Conservation (phyloP, 2,113 vertebrate species). For the Oenanthe oenanthe region DNA sequence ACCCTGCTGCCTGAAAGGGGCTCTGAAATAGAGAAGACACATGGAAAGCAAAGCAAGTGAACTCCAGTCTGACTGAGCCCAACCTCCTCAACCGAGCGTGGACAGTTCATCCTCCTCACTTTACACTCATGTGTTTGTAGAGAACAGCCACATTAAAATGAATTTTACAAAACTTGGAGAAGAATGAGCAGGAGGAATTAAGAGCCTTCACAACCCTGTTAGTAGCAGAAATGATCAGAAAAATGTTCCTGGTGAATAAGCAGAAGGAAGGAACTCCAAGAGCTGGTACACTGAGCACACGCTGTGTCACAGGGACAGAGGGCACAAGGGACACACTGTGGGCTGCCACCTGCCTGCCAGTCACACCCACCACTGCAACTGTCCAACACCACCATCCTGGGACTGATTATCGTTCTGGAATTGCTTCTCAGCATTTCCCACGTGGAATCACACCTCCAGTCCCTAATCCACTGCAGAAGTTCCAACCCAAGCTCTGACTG, state of each 20-base stretch:
- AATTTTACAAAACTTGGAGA: not conserved
- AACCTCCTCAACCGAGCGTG: not conserved
- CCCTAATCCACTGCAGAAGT: not conserved
- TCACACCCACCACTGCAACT: not conserved
- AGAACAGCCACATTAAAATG: not conserved
- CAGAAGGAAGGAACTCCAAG: not conserved
- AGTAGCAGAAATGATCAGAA: not conserved
- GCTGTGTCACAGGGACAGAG: not conserved
- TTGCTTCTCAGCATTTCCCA: not conserved
- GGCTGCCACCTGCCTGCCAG: not conserved
- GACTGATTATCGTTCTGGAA: not conserved
- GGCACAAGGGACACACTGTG: not conserved
- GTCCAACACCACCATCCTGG: not conserved
- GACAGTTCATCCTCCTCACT: not conserved
- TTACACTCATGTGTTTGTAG: not conserved
- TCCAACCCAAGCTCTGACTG: not conserved
- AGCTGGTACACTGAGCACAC: not conserved
- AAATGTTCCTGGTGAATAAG: not conserved
- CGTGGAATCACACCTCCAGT: not conserved
- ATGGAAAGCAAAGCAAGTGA: slow-evolving; percentile 61
- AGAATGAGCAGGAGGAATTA: not conserved
- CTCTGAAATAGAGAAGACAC: slow-evolving; percentile 73
- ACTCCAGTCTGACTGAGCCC: not conserved
- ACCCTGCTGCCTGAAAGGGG: slow-evolving; percentile 72
- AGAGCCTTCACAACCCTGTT: not conserved